Base-by-base conservation (phyloP, 2,888 invertebrate genomes). In the Augiades crinisus region DNA sequence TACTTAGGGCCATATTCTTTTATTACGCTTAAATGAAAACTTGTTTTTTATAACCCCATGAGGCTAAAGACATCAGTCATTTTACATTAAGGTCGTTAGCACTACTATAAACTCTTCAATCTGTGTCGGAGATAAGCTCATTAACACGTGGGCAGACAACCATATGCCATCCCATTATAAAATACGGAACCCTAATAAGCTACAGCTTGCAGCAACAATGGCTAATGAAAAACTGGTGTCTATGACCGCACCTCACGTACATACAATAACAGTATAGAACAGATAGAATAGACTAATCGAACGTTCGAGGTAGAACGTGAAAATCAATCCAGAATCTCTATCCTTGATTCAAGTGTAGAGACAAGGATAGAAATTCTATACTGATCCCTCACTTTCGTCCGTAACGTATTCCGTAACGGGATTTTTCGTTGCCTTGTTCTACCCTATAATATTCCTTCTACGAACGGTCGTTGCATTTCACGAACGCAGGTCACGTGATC, bases 211-310 rank as follows among this genome's bases (percentile, higher is more conserved):
- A 30, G 30, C 30, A 17, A 49, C 24, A 34, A 49, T 33, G 10
- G n/a, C 14, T 37, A 16, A 40, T n/a, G 33, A 49, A 30, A 43
- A 43, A 43, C 14, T 10, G 27, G 36, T 34, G 27, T 36, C 36
- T 50, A 43, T 10, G 41, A 43, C 27, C 34, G 33, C 36, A 27
- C 36, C 21, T 37, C 37, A 37, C 43, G 30, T 44, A 51, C 43
- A 30, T 44, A 10, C 36, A 47, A 30, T 27, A 24, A 12, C 13
- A n/a, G 13, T 47, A 14, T 22, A 7, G 12, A 41, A 34, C 22
- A 43, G 30, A 19, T 44, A 47, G 46, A 47, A 13, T 12, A 36
- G 37, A 27, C 46, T n/a, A n/a, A n/a, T n/a, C n/a, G n/a, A n/a
- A n/a, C n/a, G n/a, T n/a, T n/a, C n/a, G n/a, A n/a, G n/a, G n/a